These are phyloP conservation scores for Nansenia antarctica DNA, from an alignment of 2,113 vertebrate species.

Conservation along the genomic window DNA sequence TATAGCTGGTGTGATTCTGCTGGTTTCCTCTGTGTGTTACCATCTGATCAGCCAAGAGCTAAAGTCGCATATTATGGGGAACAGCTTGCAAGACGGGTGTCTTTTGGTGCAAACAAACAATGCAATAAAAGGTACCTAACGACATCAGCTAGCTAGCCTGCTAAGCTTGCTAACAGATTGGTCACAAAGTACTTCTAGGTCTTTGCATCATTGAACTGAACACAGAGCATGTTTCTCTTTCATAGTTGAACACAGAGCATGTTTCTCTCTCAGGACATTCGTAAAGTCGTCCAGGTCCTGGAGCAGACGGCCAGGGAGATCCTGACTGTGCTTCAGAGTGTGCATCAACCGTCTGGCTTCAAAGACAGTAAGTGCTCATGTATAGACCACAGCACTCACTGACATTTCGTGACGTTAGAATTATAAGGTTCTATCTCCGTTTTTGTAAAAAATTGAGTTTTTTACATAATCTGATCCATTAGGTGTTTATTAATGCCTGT, in stretches of 20 bases:
- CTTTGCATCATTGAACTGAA: neutral
- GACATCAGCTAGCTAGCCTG: no score
- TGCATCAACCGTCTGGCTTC: constrained; percentile 92
- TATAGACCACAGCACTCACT: no score
- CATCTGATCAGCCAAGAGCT: no score
- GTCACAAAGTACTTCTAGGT: no score
- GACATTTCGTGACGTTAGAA: no score
- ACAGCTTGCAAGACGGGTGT: neutral
- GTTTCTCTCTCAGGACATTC: constrained; percentile 84
- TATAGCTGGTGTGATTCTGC: no score
- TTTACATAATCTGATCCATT: no score
- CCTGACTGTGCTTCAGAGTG: constrained; percentile 91
- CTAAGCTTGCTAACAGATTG: neutral
- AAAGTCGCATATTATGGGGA: neutral
- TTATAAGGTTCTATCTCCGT: no score
- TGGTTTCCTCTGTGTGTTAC: no score
- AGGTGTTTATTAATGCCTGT: no score
- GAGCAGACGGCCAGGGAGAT: constrained; percentile 97
- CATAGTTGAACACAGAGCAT: neutral
- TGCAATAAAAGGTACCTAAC: no score
- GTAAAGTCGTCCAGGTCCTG: constrained; percentile 90
- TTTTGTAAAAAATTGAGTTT: no score
- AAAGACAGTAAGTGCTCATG: constrained; percentile 88
- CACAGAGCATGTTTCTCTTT: neutral
- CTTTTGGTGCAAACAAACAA: neutral